Evolutionary conservation across 2,113 vertebrate genomes (phyloP).

Genomic region (Oreochromis spilurus): DNA sequence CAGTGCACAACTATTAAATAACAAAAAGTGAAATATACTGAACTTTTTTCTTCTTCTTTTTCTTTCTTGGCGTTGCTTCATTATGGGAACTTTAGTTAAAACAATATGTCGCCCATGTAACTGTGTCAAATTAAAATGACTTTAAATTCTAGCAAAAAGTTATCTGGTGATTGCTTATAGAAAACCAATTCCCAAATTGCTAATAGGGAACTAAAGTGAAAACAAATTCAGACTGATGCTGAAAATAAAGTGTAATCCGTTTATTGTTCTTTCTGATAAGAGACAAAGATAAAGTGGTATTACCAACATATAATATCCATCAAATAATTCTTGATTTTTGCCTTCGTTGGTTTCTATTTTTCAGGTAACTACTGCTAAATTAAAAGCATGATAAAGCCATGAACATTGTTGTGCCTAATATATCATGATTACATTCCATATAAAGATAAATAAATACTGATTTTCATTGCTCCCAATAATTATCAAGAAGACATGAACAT

Average conservation of each 20-base stretch:
- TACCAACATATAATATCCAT: not conserved
- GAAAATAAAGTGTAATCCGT: not conserved
- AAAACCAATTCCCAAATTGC: not conserved
- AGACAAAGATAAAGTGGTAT: not conserved
- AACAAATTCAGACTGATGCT: not conserved
- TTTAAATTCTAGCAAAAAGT: not conserved
- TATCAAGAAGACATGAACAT: not conserved
- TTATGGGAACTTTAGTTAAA: not conserved
- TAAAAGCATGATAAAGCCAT: not conserved
- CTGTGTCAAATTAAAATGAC: not conserved
- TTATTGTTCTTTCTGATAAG: not conserved
- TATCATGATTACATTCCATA: not conserved
- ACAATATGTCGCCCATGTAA: too few relatives aligned
- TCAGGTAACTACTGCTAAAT: not conserved
- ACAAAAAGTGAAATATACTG: not conserved
- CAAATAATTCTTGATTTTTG: not conserved
- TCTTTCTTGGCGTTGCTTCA: not conserved
- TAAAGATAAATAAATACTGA: not conserved
- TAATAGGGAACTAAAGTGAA: not conserved
- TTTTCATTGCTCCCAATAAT: not conserved
- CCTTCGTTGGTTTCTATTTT: not conserved
- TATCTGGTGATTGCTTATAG: not conserved
- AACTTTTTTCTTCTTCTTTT: not conserved
- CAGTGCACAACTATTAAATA: not conserved
- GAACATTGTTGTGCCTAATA: not conserved